Evolutionary conservation across 2,888 invertebrate species (phyloP), one percentile per base, ranked within the genome.

Genomic region (Mycalesis mineus): DNA sequence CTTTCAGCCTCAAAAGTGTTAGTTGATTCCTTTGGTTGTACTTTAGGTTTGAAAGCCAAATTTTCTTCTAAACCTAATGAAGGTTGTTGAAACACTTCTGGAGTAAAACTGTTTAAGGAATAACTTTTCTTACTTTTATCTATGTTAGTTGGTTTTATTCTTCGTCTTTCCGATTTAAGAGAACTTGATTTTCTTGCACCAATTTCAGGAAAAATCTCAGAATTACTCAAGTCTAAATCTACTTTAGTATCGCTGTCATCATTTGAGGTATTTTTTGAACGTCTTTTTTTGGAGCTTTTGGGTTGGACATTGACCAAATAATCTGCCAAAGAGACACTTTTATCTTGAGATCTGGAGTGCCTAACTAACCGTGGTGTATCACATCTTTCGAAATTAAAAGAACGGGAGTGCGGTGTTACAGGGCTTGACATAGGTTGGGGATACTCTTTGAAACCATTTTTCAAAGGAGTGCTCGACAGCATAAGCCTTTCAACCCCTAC

Each of bases 101-200:
- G 67, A 17, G 72, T 82, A 53, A 87, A 87, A 70, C 78, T 87
- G 28, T 77, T 87, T 1, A 88, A 44, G 0, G 86, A 85, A 6
- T 80, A 64, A 68, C 83, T 83, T 57, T 84, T 84, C 56, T 82
- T 65, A 28, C 66, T 72, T 49, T 74, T 79, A 49, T 86, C 82
- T 33, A 88, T 82, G 29, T 82, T 84, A 0, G 91, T 92, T 0
- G 92, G 92, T 62, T 91, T 92, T 1, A 92, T 92, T 60, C 92
- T 73, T 0, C 80, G 65, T 60, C 78, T 78, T 22, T 84, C 88
- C 0, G 82, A 80, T 8, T 75, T 68, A 13, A 87, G 65, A 0
- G 85, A 88, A 33, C 72, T 86, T 0, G 85, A 72, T 62, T 85
- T 84, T 40, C 87, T 75, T 0, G 82, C 76, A 13, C 87, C 85